These are phyloP conservation scores for Deroplatys truncata DNA, from an alignment of 2,888 invertebrate genomes.

Conservation along the genomic window DNA sequence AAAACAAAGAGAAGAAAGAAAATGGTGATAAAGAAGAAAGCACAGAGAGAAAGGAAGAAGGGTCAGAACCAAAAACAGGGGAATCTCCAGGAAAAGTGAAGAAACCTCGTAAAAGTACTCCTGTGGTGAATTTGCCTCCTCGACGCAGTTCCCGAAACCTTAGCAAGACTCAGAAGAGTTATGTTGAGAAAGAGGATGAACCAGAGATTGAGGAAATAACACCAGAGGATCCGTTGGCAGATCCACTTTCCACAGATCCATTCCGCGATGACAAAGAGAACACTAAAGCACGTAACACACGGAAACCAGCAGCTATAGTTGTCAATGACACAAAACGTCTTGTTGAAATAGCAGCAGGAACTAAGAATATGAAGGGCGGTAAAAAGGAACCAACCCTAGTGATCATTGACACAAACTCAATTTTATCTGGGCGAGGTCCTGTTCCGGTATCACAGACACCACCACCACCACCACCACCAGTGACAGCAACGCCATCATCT, in stretches of 20 bases:
- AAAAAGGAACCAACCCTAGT: conserved; percentile 73
- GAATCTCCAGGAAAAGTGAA: conserved; percentile 38
- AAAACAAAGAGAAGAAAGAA: conserved; percentile 36
- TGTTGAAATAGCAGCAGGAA: conserved; percentile 64
- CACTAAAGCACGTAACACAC: conserved; percentile 21
- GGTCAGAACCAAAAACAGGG: conserved; percentile 42
- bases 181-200: conserved; percentile 44
- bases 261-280: conserved; percentile 22
- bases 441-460: conserved; percentile 45
- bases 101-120: conserved; percentile 29
- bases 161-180: conserved; percentile 51
- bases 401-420: conserved; percentile 74
- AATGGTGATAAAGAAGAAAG: conserved; percentile 31
- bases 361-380: conserved; percentile 47
- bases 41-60: conserved; percentile 27
- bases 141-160: conserved; percentile 55
- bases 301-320: conserved; percentile 52
- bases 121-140: conserved; percentile 44
- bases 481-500: conserved; percentile 3
- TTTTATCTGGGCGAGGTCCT: conserved; percentile 59
- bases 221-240: conserved; percentile 56
- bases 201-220: conserved; percentile 60
- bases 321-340: conserved; percentile 68
- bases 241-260: conserved; percentile 30
- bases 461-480: conserved; percentile 5